phyloP scores from a whole-genome alignment of 2,113 vertebrate genomes.

The Lepus americanus region DNA sequence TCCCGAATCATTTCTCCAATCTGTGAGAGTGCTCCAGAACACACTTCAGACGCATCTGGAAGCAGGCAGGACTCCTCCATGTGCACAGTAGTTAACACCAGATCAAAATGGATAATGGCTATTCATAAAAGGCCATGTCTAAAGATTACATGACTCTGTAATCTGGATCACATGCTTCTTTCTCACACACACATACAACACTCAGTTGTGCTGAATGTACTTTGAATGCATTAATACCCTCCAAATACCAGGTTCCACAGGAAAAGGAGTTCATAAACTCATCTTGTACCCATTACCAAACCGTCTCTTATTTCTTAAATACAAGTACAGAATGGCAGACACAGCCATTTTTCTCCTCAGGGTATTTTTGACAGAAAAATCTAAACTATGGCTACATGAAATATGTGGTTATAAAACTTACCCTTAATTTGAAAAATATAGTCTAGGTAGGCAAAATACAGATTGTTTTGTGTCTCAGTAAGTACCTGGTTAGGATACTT shows the following conservation, averaged over 20 bases:
- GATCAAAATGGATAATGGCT: not conserved
- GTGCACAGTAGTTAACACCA: not conserved
- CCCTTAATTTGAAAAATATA: not conserved
- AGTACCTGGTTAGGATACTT: not conserved
- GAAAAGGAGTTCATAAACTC: not conserved
- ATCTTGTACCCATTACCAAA: not conserved
- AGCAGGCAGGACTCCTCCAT: not conserved
- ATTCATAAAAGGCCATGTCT: not conserved
- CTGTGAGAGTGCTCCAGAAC: not conserved
- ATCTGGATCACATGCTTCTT: not conserved
- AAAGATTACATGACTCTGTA: not conserved
- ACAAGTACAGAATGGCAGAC: not conserved
- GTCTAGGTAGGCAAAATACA: not conserved
- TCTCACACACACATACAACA: not conserved
- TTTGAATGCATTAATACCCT: not conserved
- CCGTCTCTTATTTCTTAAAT: not conserved
- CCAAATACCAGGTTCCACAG: not conserved
- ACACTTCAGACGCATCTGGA: not conserved
- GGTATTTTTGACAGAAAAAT: not conserved
- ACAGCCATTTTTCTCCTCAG: not conserved
- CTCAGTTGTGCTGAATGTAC: not conserved
- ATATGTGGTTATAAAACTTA: slow-evolving; percentile 1
- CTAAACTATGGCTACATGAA: not conserved
- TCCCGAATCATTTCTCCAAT: not conserved
- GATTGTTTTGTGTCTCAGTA: not conserved